Evolutionary conservation across 2,113 vertebrate genomes (phyloP).

Genomic region (Ceyx cyanopectus): DNA sequence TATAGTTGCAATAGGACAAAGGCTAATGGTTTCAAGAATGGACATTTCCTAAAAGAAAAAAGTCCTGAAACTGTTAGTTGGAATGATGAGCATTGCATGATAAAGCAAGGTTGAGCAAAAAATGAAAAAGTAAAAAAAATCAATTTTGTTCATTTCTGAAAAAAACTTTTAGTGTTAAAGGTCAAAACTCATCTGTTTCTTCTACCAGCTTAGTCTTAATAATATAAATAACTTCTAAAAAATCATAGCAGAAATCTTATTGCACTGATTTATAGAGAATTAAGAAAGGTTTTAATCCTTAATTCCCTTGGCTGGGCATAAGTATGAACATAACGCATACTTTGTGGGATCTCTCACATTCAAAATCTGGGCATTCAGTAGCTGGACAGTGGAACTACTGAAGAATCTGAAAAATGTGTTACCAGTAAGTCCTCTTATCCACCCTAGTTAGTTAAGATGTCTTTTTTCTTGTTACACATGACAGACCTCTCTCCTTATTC

Average conservation of each 20-base stretch:
- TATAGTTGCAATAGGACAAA: neutral
- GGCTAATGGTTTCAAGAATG: neutral
- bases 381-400: neutral
- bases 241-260: neutral
- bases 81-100: neutral
- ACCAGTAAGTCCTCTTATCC: neutral
- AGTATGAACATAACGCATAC: neutral
- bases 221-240: neutral
- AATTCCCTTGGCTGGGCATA: neutral
- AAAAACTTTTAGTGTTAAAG: neutral
- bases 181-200: neutral
- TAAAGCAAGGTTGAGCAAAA: neutral
- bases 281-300: neutral
- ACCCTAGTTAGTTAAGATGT: neutral
- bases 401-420: neutral
- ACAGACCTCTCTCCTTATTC: neutral
- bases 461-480: neutral
- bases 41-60: neutral
- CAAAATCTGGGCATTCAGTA: neutral
- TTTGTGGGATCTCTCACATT: neutral
- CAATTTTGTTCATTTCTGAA: neutral
- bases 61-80: neutral
- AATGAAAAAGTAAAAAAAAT: neutral
- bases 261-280: neutral
- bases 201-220: neutral